These are phyloP conservation scores for Leiothrix lutea DNA, from an alignment of 2,113 vertebrate species.

Conservation along the genomic window DNA sequence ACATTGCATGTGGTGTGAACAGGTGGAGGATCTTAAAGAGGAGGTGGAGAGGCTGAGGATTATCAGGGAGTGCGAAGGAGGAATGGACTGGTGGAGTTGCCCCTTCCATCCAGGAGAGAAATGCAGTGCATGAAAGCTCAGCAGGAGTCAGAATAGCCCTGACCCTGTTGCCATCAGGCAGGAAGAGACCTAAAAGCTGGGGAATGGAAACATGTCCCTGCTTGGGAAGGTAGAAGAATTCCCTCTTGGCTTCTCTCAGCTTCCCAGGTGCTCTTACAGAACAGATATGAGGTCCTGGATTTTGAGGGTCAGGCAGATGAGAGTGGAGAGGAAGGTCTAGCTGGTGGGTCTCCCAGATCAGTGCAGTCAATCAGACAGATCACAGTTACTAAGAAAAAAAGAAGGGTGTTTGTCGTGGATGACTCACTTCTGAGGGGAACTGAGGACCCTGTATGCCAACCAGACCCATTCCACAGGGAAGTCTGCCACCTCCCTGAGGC, in stretches of 20 bases:
- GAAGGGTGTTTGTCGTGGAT: not conserved
- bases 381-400: not conserved
- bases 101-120: not conserved
- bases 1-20: not conserved
- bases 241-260: not conserved
- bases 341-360: not conserved
- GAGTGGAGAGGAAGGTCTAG: not conserved
- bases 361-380: not conserved
- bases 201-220: not conserved
- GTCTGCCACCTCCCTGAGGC: not conserved
- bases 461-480: not conserved
- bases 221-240: not conserved
- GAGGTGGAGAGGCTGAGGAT: not conserved
- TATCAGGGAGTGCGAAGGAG: not conserved
- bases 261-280: not conserved
- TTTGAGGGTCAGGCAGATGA: not conserved
- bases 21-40: not conserved
- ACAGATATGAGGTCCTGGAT: not conserved
- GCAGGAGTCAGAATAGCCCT: not conserved
- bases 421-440: not conserved
- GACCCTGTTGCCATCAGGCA: not conserved
- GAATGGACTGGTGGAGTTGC: not conserved
- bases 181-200: not conserved
- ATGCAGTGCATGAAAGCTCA: not conserved
- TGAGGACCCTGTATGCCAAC: not conserved